Evolutionary conservation across 2,797 vertebrate species (phyloP), one percentile per base, ranked within the genome.

Genomic region (Crenichthys baileyi): DNA sequence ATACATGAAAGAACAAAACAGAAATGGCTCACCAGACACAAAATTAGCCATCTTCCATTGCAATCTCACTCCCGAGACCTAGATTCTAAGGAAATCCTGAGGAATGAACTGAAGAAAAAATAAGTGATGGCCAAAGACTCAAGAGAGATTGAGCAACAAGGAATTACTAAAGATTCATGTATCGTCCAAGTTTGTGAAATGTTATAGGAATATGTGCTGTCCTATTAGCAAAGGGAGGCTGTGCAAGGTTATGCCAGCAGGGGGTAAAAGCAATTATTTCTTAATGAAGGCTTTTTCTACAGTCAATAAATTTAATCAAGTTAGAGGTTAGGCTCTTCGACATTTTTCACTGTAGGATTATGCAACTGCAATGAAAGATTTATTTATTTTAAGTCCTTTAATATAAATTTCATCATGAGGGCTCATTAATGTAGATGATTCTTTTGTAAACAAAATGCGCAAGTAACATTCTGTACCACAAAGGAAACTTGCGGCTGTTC

Each of bases 391-490:
- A 9, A 3, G 50, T 7, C 7, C 16, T 51, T 51, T 51, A 12
- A 4, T 18, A 4, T 51, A 51, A 4, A 51, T 0, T 5, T 51
- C 4, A 51, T 15, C 50, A 51, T 51, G 50, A 51, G 50, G 16
- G 15, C 13, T 51, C 18, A 51, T 51, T 48, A 48, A 11, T 12
- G 46, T 12, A 48, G 46, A 48, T 11, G 48, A 51, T 46, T 1
- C 13, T 48, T 13, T 70, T 8, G 15, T 48, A 48, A 77, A 80
- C 80, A 75, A 56, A 83, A 24, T 73, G 73, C 73, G 73, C 39
- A 56, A 61, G 22, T 56, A 18, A 79, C 22, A 78, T 61, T 81
- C 72, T 65, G 16, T 53, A 53, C 72, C 13, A 68, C 26, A 50
- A 7, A 39, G 18, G 16, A 39, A 9, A 44, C 73, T 75, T 36